A percentile compares a stretch with the other conserved stretches of the same genome.
These are phyloP conservation scores for Chamaedrilus cognettii DNA, from an alignment of 2,888 invertebrate species.

Conservation along the genomic window DNA sequence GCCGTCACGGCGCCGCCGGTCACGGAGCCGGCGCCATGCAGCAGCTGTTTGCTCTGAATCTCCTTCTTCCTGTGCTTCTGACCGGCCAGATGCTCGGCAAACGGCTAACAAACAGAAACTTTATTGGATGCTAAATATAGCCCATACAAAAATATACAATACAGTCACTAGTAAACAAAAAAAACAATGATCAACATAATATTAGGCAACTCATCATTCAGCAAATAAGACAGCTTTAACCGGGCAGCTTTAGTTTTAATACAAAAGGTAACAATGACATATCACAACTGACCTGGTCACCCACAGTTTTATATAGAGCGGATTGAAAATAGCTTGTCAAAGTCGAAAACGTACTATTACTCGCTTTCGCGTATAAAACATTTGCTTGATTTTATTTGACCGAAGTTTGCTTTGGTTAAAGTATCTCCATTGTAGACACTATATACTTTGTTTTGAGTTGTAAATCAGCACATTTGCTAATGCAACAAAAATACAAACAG, in stretches of 20 bases:
- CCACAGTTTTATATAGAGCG: too few relatives aligned
- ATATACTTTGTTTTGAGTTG: too few relatives aligned
- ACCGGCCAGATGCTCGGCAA: constrained; percentile 95
- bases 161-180: neutral
- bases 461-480: too few relatives aligned
- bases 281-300: too few relatives aligned
- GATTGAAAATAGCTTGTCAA: too few relatives aligned
- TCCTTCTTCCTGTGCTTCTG: constrained; percentile 99
- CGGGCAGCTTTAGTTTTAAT: neutral
- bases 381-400: too few relatives aligned
- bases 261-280: neutral
- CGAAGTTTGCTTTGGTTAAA: too few relatives aligned
- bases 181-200: neutral
- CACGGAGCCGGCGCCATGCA: neutral
- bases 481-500: too few relatives aligned
- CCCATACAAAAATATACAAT: neutral
- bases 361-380: too few relatives aligned
- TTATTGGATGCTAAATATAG: neutral
- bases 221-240: neutral
- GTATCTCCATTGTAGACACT: too few relatives aligned
- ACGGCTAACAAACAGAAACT: constrained; percentile 66
- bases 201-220: neutral
- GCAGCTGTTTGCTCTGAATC: constrained; percentile 69
- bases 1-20: too few relatives aligned
- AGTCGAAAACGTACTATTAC: too few relatives aligned